Percentiles rank a stretch among this genome's conserved stretches.
Conservation (phyloP, 64 coral and sea anemone genomes). For the Montipora foliosa region DNA sequence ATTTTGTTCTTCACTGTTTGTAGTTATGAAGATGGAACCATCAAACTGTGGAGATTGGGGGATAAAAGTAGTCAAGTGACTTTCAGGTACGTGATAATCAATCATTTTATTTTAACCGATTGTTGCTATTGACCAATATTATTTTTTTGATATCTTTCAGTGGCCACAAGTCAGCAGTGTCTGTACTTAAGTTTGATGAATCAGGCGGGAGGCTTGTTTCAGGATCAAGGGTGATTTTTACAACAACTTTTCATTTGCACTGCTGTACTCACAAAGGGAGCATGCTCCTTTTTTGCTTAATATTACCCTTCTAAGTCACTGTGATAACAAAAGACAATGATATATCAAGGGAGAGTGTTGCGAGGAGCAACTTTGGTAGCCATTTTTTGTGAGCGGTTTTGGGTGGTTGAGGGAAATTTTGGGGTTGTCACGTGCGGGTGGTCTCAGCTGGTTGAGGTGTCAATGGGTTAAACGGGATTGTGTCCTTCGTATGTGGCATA, state of each 20-base stretch:
- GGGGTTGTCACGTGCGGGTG: too few species aligned
- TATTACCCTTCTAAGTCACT: too few species aligned
- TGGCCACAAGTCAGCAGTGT: slow-evolving; percentile 83
- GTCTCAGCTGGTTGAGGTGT: too few species aligned
- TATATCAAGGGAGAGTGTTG: too few species aligned
- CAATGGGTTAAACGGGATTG: too few species aligned
- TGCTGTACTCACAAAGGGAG: neutral
- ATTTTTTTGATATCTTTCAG: neutral
- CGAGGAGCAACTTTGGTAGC: too few species aligned
- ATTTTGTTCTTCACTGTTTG: neutral
- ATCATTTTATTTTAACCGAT: neutral
- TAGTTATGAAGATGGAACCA: slow-evolving; percentile 80
- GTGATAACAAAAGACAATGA: too few species aligned
- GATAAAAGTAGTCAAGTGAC: slow-evolving; percentile 72
- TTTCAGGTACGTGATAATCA: slow-evolving; percentile 60
- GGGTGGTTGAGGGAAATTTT: too few species aligned
- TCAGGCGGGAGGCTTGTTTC: slow-evolving; percentile 73
- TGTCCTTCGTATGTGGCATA: too few species aligned
- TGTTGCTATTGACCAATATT: neutral
- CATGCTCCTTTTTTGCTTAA: too few species aligned
- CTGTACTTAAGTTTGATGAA: slow-evolving; percentile 72
- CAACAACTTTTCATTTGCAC: neutral
- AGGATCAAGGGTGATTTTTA: slow-evolving; percentile 69
- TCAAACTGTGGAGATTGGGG: slow-evolving; percentile 66
- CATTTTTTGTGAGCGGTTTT: too few species aligned